phyloP scores from a whole-genome alignment of 1,140 invertebrate genomes.

The Battus philenor region DNA sequence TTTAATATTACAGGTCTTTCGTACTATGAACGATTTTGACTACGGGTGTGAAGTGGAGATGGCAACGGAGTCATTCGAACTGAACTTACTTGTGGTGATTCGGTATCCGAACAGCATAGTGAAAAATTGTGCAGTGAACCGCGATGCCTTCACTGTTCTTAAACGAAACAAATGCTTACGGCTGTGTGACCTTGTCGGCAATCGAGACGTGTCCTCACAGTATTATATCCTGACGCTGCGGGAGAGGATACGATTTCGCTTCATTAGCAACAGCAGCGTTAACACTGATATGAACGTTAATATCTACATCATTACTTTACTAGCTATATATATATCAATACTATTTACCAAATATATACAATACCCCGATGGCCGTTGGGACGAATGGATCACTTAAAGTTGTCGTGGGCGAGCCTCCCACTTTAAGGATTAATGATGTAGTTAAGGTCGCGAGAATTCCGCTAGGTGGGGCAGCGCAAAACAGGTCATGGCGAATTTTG shows the following conservation, averaged over 20 bases:
- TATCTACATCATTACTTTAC: no score
- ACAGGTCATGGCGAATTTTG: no score
- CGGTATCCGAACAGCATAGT: constrained; percentile 36
- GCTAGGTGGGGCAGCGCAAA: no score
- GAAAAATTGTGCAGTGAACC: constrained; percentile 36
- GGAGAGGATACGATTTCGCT: constrained; percentile 40
- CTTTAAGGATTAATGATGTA: no score
- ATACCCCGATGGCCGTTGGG: no score
- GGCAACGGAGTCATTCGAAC: constrained; percentile 19
- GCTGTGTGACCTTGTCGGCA: constrained; percentile 36
- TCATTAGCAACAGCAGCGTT: constrained; percentile 57
- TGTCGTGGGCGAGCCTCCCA: no score
- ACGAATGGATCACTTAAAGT: no score
- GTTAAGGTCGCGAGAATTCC: no score
- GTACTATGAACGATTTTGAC: constrained; percentile 39
- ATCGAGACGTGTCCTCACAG: constrained; percentile 21
- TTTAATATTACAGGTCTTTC: constrained; percentile 52
- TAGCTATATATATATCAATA: no score
- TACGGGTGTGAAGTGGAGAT: constrained; percentile 52
- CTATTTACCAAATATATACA: no score
- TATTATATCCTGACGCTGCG: constrained; percentile 38
- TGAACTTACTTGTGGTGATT: constrained; percentile 38
- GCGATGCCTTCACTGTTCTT: constrained; percentile 39
- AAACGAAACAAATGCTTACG: constrained; percentile 40
- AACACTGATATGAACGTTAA: constrained; percentile 56